Evolutionary conservation across 2,113 vertebrate species (phyloP), one percentile per base, ranked within the genome.

Genomic region (Platanista minor): DNA sequence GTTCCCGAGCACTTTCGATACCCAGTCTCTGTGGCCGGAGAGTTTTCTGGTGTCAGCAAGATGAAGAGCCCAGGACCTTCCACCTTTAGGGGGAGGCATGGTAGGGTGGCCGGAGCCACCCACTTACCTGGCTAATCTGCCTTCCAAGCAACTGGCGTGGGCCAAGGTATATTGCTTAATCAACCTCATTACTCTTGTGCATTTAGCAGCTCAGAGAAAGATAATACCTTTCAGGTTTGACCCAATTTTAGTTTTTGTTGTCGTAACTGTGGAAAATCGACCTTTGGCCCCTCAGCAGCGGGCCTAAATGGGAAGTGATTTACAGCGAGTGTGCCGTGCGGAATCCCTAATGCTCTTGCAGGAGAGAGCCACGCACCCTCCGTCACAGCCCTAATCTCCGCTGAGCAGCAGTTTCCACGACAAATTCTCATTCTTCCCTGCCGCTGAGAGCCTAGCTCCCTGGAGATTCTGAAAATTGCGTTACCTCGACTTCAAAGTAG

Each of bases 241-340:
- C 99, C 98, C 98, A 98, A 97, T 98, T 99, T 98, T 98, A 95
- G 97, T 98, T 98, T 98, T 98, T 98, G 98, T 99, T 98, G 98
- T 98, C 97, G 98, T 98, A 98, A 98, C 98, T 96, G 82, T 98
- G 98, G 98, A 98, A 98, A 98, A 98, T 98, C 77, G 98, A 98
- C 98, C 98, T 98, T 95, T 90, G 98, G 98, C 98, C 98, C 98
- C 98, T 98, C 96, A 87, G 98, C 97, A 94, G 97, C 52, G 49
- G 97, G 97, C 82, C 98, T 98, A 98, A 98, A 97, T 98, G 92
- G 98, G 98, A 97, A 97, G 95, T 97, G 98, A 98, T 98, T 98
- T 98, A 96, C 77, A 66, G 98, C 93, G 71, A 78, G 96, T 43
- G 84, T 3, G 66, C 90, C 0, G 89, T 8, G 91, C 2, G 12